Base-by-base conservation (phyloP, 2,113 vertebrate genomes). In the Nannospalax galili region DNA sequence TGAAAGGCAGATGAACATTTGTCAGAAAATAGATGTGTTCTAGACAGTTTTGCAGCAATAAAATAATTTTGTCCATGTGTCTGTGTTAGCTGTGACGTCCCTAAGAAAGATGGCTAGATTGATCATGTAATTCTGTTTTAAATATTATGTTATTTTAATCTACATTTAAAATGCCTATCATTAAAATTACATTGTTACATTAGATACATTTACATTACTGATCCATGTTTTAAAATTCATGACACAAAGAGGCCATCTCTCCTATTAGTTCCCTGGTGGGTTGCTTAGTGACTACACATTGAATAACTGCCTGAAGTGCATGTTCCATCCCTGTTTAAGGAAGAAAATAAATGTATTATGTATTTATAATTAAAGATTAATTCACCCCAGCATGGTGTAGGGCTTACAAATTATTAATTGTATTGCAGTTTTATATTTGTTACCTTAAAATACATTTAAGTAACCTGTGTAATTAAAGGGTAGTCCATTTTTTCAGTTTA, bases 361-460 rank as follows among this genome's bases (percentile, higher is more conserved):
- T 69, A 11, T 70, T 74, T 37, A 19, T 26, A 74, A 15, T n/a
- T 67, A 88, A 82, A 92, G 48, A 56, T 42, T 70, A 15, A 0
- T 85, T 91, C 40, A 86, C 4, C 5, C 7, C 30, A 74, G 74
- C 70, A 2, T 89, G 48, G 5, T 45, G 28, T 80, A 37, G 28
- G 16, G 45, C 62, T 90, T 93, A 75, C 35, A 84, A 52, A 88
- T 84, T 84, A 84, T 40, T 93, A 75, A 67, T 79, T 74, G 60
- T 75, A 28, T 42, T 84, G 32, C 45, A 45, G 14, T 37, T 90
- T 91, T 88, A 45, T 78, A 12, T 64, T 70, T 78, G 64, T 91
- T 89, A 35, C 42, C 35, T 89, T 70, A 75, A 19, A 89, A 82
- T 22, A 7, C 28, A 84, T 85, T 90, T 40, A 77, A 82, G n/a